These are phyloP conservation scores for Argentina silus DNA, from an alignment of 2,797 vertebrate genomes.

Conservation along the genomic window DNA sequence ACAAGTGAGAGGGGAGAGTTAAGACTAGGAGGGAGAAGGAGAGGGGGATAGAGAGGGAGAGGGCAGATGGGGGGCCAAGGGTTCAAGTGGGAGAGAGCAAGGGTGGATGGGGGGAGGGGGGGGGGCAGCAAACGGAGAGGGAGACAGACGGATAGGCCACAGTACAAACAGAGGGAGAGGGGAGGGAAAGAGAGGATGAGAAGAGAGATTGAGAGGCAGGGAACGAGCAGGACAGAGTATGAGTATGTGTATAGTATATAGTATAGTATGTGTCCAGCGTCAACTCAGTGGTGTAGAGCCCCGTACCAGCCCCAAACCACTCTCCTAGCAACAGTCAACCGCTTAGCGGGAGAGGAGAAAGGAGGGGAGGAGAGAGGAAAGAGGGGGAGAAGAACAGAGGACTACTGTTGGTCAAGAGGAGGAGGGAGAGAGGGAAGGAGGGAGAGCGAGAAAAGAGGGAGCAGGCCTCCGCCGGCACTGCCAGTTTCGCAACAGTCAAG, in stretches of 20 bases:
- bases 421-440: not conserved
- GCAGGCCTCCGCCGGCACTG: not conserved
- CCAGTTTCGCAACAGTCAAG: not conserved
- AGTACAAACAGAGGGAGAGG: slow-evolving; percentile 49
- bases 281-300: slow-evolving; percentile 42
- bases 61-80: not conserved
- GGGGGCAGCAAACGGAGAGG: too few relatives aligned
- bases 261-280: slow-evolving; percentile 45
- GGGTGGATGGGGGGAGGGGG: not conserved
- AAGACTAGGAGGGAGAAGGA: not conserved
- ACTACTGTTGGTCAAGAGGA: slow-evolving; percentile 24
- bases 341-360: slow-evolving; percentile 36
- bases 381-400: slow-evolving; percentile 36
- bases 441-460: not conserved
- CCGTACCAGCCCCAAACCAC: slow-evolving; percentile 35
- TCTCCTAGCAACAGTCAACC: slow-evolving; percentile 68
- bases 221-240: slow-evolving; percentile 33
- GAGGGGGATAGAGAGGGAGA: not conserved
- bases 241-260: too few relatives aligned
- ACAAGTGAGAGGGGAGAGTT: not conserved
- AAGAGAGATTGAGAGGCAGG: not conserved
- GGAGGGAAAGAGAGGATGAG: slow-evolving; percentile 34
- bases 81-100: not conserved
- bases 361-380: slow-evolving; percentile 38
- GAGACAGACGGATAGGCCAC: not conserved